phyloP scores from a whole-genome alignment of 2,797 vertebrate genomes.

The Emydoidea blandingii region DNA sequence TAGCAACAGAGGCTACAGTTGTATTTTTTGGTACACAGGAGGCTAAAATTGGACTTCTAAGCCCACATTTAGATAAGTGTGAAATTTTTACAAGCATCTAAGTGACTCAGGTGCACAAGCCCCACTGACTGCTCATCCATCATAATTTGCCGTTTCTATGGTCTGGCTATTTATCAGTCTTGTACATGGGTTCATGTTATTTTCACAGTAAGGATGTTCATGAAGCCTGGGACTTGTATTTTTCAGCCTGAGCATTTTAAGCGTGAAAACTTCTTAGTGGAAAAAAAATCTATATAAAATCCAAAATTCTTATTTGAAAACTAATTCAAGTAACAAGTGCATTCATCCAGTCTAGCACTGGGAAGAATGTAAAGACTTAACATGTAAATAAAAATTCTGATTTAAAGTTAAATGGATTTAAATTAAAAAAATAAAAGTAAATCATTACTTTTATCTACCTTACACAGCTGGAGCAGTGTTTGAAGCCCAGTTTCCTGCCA shows the following conservation, averaged over 20 bases:
- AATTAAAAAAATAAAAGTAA: background rate
- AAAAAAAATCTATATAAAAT: background rate
- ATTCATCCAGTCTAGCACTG: background rate
- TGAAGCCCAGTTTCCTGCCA: background rate
- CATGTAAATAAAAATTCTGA: background rate
- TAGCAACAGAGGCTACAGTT: background rate
- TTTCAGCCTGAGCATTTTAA: background rate
- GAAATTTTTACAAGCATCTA: background rate
- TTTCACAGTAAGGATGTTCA: background rate
- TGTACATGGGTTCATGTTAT: background rate
- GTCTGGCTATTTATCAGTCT: background rate
- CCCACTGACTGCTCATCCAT: background rate
- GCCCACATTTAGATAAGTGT: fast-evolving
- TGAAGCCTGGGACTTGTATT: background rate
- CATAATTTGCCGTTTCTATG: background rate
- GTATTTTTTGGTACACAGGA: background rate
- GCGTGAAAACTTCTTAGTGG: background rate
- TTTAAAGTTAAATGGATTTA: background rate
- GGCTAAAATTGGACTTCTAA: background rate
- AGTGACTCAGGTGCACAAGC: background rate
- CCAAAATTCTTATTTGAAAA: background rate
- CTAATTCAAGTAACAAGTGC: background rate
- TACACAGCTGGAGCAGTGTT: background rate
- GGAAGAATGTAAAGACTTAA: background rate
- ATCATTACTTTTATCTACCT: background rate